Conservation (phyloP, 53 echinoderm and acorn worm genomes). For the Mesocentrotus franciscanus region DNA sequence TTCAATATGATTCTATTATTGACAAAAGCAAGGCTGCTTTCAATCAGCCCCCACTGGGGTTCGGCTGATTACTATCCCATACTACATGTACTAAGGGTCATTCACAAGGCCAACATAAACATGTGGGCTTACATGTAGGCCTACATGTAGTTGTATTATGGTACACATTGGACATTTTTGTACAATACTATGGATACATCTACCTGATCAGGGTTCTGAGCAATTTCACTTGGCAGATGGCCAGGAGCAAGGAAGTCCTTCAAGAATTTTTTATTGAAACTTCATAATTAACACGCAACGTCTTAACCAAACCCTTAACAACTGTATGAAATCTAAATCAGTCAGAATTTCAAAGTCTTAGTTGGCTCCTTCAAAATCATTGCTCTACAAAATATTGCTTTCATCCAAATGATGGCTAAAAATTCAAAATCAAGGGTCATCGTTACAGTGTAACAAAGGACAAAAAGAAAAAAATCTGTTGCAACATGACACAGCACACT, state of each 20-base stretch:
- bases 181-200: no score
- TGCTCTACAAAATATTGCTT: not conserved
- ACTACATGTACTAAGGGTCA: not conserved
- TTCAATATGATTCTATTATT: constrained; percentile 29
- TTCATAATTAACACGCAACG: no score
- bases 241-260: no score
- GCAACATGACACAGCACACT: not conserved
- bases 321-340: no score
- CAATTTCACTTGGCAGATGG: no score
- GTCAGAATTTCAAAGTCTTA: no score
- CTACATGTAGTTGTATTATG: not conserved
- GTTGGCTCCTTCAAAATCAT: not conserved
- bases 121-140: not conserved
- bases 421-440: no score
- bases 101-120: not conserved
- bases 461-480: not conserved
- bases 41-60: constrained; percentile 16
- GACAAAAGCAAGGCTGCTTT: constrained; percentile 1
- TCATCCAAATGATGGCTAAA: not conserved
- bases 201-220: no score
- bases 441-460: no score
- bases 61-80: constrained; percentile 22
- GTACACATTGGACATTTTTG: no score
- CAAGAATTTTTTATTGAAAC: no score
- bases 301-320: not conserved